Base-by-base conservation (phyloP, 2,888 invertebrate species). In the Strigamia maritima region DNA sequence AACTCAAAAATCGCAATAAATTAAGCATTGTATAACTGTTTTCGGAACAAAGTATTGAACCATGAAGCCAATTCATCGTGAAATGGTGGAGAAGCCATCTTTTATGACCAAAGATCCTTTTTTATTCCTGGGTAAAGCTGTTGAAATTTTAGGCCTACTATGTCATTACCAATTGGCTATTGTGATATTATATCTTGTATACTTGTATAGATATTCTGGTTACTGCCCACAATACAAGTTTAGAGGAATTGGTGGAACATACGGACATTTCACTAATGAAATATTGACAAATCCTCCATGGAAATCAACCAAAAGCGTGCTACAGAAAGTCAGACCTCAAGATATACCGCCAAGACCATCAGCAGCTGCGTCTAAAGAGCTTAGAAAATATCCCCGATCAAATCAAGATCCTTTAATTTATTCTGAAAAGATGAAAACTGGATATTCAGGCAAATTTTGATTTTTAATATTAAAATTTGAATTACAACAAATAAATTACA, bases 71-170 rank as follows among this genome's bases (percentile, higher is more conserved):
- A 4, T 54, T 0, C 19, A n/a, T 19, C 54, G 54, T 0, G 19
- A 54, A 54, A 54, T 70, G 70, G 28, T 28, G 10, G 70, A 70
- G 14, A 26, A 8, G 14, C 70, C 70, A 14, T 10, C 70, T 70
- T 70, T 26, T 70, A 70, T 70, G 70, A 70, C 70, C 26, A 70
- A 16, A 70, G 70, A 70, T 14, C 70, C 70, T 70, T 28, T 70
- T 70, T 70, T 16, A 70, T 70, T 28, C 70, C 70, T 12, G 70
- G 70, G 70, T 70, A 26, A 65, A n/a, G n/a, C 24, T 6, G 1
- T 14, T 10, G 2, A 28, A 65, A 6, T 14, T 3, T 26, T 65
- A 65, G 12, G 26, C 65, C 24, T 65, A 26, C 24, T 10, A 19
- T 2, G 7, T n/a, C n/a, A n/a, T n/a, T n/a, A n/a, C n/a, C n/a